phyloP scores from a whole-genome alignment of 2,113 vertebrate genomes.

The Bubo scandiacus region DNA sequence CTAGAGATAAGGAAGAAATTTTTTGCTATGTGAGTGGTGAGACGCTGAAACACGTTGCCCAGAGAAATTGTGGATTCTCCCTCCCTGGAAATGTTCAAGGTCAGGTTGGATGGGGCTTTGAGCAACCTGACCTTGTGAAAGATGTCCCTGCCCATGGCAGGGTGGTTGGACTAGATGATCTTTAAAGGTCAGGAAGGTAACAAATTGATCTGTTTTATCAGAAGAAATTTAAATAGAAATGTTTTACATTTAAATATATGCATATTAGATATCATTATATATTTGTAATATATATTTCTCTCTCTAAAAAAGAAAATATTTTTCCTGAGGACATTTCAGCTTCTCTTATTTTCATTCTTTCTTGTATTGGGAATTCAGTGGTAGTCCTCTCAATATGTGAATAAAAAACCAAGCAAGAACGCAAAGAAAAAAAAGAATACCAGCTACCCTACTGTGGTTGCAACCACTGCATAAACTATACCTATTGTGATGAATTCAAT shows the following conservation, averaged over 20 bases:
- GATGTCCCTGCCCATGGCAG: neutral
- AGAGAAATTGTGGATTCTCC: neutral
- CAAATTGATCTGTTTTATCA: neutral
- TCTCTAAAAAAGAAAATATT: neutral
- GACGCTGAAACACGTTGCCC: neutral
- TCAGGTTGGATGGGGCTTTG: neutral
- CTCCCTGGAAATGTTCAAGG: neutral
- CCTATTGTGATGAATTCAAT: neutral
- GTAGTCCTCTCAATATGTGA: neutral
- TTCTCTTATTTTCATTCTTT: neutral
- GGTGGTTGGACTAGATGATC: neutral
- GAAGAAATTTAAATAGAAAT: neutral
- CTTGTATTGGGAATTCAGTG: neutral
- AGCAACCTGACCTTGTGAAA: neutral
- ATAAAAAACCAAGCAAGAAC: neutral
- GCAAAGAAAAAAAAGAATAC: neutral
- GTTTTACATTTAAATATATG: neutral
- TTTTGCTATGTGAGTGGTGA: neutral
- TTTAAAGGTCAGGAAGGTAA: neutral
- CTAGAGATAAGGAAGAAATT: neutral
- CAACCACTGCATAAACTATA: neutral
- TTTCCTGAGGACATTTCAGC: neutral
- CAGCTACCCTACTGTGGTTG: neutral
- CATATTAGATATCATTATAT: no score
- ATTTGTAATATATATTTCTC: neutral